Base-by-base conservation (phyloP, 1,140 invertebrate species). In the Pemphigus obesinymphae region DNA sequence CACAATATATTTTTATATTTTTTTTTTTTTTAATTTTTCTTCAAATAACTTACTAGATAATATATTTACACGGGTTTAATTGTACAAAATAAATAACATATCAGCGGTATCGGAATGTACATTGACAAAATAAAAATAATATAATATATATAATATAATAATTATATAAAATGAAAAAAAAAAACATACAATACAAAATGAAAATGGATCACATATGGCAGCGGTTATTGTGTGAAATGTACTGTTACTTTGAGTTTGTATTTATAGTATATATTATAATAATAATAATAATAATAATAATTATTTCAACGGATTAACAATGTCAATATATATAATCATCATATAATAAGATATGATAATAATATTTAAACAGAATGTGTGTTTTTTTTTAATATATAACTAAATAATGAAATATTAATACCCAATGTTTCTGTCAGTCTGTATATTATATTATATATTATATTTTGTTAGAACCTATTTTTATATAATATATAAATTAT, bases 371-470 rank as follows among this genome's bases (percentile, higher is more conserved):
- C 37, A 63, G 55, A 43, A 80, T 80, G 76, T 40, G 55, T 29
- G 26, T 40, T 43, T 61, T 34, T 55, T 75, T 50, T 75, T 55
- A n/a, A 55, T 61, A 80, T n/a, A n/a, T 20, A 78, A 78, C 76
- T 80, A 80, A 80, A 63, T 80, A 80, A 80, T 80, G 76, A 80
- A 63, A 31, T 80, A 80, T 80, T n/a, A 80, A 80, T 80, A 80
- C 76, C 76, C 76, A 80, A 61, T 80, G 76, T 80, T 80, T 63
- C 76, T 80, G 76, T 80, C 76, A 80, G 76, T 80, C 76, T 80
- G 76, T 76, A 76, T 75, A n/a, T 45, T 45, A 61, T 45, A 23
- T 78, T 43, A 61, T 58, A 53, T 76, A 11, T 78, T 76, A 40
- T 80, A n/a, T n/a, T n/a, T 63, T 63, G n/a, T 63, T 61, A 80